Percentiles rank a stretch among this genome's conserved stretches.
Evolutionary conservation across 1,140 invertebrate species (phyloP).

Genomic region (Microplitis demolitor): DNA sequence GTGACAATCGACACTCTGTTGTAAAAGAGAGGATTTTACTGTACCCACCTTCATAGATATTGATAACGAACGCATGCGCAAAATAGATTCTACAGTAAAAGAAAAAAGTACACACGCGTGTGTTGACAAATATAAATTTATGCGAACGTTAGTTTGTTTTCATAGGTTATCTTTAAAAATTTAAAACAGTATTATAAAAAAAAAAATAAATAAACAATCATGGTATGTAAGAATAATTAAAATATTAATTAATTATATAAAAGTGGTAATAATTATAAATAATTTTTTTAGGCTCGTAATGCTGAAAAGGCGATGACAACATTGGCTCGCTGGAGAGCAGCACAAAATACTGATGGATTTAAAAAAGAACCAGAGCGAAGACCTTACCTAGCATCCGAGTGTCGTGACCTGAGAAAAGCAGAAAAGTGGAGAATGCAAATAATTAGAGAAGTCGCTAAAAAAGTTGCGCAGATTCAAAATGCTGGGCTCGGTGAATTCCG

Average conservation of each 20-base stretch:
- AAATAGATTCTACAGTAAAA: too few species aligned
- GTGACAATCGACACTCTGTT: too few species aligned
- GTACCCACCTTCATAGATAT: too few species aligned
- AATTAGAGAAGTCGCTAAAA: slow-evolving; percentile 95
- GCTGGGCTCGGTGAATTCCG: slow-evolving; percentile 98
- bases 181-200: too few species aligned
- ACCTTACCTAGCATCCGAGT: slow-evolving; percentile 93
- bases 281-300: slow-evolving; percentile 72
- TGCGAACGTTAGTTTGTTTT: too few species aligned
- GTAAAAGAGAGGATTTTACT: too few species aligned
- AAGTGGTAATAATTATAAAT: not conserved
- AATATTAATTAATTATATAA: not conserved
- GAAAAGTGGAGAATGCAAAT: slow-evolving; percentile 97
- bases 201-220: too few species aligned
- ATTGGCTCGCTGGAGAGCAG: slow-evolving; percentile 91
- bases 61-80: too few species aligned
- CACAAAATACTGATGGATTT: slow-evolving; percentile 84
- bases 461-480: slow-evolving; percentile 99
- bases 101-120: too few species aligned
- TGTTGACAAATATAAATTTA: too few species aligned
- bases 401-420: slow-evolving; percentile 84
- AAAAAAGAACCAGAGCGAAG: slow-evolving; percentile 79
- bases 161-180: too few species aligned
- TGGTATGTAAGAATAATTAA: too few species aligned
- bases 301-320: slow-evolving; percentile 91